Base-by-base conservation (phyloP, 2,113 vertebrate species). In the Burhinus bistriatus region DNA sequence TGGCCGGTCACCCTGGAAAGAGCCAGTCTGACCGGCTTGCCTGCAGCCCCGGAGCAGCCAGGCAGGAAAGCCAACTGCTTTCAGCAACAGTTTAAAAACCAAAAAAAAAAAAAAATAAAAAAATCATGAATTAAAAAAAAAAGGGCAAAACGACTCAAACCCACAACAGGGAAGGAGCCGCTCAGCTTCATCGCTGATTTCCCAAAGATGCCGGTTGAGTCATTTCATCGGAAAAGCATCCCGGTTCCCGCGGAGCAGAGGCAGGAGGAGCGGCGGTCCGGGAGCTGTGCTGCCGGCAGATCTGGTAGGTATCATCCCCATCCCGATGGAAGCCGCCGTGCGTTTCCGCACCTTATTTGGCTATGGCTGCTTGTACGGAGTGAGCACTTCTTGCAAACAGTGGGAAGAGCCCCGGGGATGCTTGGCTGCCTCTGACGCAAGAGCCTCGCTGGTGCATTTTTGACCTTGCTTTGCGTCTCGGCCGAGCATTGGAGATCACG, bases 301-400 rank as follows among this genome's bases (percentile, higher is more conserved):
- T 96, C 97, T 98, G 97, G 76, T 95, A 97, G 98, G 97, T 97
- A 72, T 98, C 96, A 96, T 97, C 97, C 82, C 87, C 10, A 65
- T 87, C 95, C 97, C 69, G 55, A 44, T 93, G 93, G 94, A 90
- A 96, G 95, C 88, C 5, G 93, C 83, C 84, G 76, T 45, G 94
- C 36, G 25, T 91, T 98, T 97, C 32, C 92, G 95, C 84, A 97
- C 98, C 98, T 98, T 98, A 98, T 98, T 98, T 98, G 98, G 98
- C 87, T 65, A 98, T 98, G 84, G 95, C 94, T 92, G 98, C 97
- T 95, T 42, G 89, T 52, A 78, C 3, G 71, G 96, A 93, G 96
- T 4, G 38, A 91, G 88, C 94, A 81, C 97, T 96, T 95, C 93
- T 91, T 93, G 78, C 98, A 98, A 98, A 98, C 96, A 97, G 90